Evolutionary conservation across 2,797 vertebrate genomes (phyloP).

Genomic region (Denticeps clupeoides): DNA sequence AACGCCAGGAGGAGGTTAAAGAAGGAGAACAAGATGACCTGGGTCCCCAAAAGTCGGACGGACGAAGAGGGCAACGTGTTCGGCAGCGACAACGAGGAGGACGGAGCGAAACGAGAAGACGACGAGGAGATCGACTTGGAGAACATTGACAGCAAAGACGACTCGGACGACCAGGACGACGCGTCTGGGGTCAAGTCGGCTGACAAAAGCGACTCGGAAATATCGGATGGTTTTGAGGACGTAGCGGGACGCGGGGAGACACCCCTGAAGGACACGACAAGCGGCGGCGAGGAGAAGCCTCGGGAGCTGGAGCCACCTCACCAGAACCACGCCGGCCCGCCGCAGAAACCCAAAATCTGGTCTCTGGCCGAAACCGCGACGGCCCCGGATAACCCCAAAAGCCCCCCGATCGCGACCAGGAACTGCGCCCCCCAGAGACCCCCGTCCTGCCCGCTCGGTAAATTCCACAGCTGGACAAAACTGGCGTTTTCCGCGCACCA

Average conservation of each 20-base stretch:
- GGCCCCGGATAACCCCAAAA: conserved; percentile 68
- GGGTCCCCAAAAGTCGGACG: conserved; percentile 64
- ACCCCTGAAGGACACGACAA: conserved; percentile 39
- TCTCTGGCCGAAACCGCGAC: conserved; percentile 75
- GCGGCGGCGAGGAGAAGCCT: conserved; percentile 18
- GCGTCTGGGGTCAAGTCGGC: conserved; percentile 54
- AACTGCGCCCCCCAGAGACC: conserved; percentile 58
- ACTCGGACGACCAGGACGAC: conserved; percentile 48
- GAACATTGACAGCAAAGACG: conserved; percentile 63
- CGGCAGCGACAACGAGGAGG: conserved; percentile 65
- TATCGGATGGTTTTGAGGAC: conserved; percentile 64
- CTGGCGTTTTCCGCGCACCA: conserved; percentile 63
- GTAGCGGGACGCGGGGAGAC: conserved; percentile 45
- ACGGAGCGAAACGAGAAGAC: conserved; percentile 65
- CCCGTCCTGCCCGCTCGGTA: conserved; percentile 56
- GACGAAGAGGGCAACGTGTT: conserved; percentile 74
- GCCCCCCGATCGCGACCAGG: conserved; percentile 48
- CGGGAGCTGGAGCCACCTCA: not conserved
- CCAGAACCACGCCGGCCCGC: conserved; percentile 27
- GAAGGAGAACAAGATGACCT: conserved; percentile 62
- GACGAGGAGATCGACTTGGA: conserved; percentile 78
- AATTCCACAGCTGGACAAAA: conserved; percentile 66
- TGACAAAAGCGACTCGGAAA: conserved; percentile 62
- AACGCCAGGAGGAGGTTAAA: conserved; percentile 45
- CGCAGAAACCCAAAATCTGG: conserved; percentile 74